Evolutionary conservation across 1,140 invertebrate species (phyloP).

Genomic region (Aphis gossypii): DNA sequence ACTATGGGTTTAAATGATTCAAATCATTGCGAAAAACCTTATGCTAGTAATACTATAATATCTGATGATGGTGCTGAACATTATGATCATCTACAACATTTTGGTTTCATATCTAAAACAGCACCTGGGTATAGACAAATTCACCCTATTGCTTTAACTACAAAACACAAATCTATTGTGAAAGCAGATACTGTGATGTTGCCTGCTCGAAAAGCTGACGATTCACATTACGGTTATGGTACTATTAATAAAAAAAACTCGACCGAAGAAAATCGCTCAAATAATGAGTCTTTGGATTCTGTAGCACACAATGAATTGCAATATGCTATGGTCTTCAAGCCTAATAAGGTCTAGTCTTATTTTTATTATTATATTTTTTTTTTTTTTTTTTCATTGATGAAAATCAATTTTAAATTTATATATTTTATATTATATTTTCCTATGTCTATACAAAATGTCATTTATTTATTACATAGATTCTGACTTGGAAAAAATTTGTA

Average conservation of each 20-base stretch:
- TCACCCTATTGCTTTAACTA: constrained; percentile 63
- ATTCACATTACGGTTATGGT: constrained; percentile 80
- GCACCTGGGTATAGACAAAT: constrained; percentile 74
- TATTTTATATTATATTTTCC: constrained; percentile 11
- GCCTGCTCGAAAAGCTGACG: constrained; percentile 71
- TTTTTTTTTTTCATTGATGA: background rate
- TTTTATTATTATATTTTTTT: background rate
- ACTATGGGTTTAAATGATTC: constrained; percentile 77
- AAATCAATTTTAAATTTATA: background rate
- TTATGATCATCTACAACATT: constrained; percentile 82
- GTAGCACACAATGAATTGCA: constrained; percentile 77
- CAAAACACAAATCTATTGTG: constrained; percentile 63
- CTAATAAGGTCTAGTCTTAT: constrained; percentile 71
- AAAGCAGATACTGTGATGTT: constrained; percentile 69
- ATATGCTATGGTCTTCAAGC: constrained; percentile 81
- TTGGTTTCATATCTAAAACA: constrained; percentile 75
- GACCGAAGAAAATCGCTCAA: constrained; percentile 60
- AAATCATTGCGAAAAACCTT: constrained; percentile 61
- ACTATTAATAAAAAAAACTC: constrained; percentile 73
- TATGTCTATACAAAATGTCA: background rate
- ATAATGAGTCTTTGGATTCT: constrained; percentile 68
- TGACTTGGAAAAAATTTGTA: background rate
- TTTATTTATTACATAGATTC: constrained; percentile 11
- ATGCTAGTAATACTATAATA: constrained; percentile 9
- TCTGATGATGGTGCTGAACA: constrained; percentile 59